Percentiles rank a stretch among this genome's conserved stretches.
Evolutionary conservation across 1,140 invertebrate genomes (phyloP).

Genomic region (Plectrocnemia conspersa): DNA sequence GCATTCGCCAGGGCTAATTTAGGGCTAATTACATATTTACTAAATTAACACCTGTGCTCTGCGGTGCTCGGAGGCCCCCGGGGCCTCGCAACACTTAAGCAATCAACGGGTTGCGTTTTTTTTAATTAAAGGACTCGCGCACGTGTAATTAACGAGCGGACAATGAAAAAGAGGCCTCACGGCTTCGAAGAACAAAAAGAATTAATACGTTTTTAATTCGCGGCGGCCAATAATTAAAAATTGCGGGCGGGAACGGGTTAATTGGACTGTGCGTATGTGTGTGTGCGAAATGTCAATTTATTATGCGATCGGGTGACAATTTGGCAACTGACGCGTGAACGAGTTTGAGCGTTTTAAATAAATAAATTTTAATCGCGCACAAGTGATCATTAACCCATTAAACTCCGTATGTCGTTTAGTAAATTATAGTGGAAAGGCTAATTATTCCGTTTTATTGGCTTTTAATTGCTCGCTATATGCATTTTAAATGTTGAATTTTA

Average conservation of each 20-base stretch:
- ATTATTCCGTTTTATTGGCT: no score
- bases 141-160: conserved; percentile 14
- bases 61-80: conserved; percentile 8
- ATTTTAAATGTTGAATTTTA: no score
- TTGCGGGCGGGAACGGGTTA: neutral
- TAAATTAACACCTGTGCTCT: conserved; percentile 33
- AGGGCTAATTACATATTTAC: conserved; percentile 34
- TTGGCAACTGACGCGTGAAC: no score
- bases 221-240: neutral
- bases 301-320: no score
- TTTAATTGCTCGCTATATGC: no score
- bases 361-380: no score
- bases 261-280: neutral
- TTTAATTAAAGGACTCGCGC: conserved; percentile 28
- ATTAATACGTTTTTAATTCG: neutral
- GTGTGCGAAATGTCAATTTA: no score
- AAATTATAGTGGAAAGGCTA: no score
- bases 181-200: no score
- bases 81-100: conserved; percentile 9
- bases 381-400: no score
- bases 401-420: no score
- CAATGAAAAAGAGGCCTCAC: neutral
- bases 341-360: no score
- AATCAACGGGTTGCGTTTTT: conserved; percentile 23
- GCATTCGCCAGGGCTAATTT: conserved; percentile 27